Conservation (phyloP, 2,113 vertebrate species). For the Tretioscincus oriximinensis region DNA sequence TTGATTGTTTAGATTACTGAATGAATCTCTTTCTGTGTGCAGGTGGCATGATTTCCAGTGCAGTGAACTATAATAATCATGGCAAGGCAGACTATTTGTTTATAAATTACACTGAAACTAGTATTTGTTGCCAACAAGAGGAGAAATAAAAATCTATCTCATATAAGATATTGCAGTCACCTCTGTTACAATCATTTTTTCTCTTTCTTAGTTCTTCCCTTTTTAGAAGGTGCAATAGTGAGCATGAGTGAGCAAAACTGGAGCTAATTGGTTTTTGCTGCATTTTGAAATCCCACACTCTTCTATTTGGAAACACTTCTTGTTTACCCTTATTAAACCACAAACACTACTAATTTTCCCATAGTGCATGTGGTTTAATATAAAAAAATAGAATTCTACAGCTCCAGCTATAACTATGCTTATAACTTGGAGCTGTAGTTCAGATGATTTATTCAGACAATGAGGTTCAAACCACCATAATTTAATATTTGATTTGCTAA, state of each 20-base stretch:
- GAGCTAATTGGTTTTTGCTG: conserved; percentile 68
- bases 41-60: conserved; percentile 60
- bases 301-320: conserved; percentile 56
- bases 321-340: conserved; percentile 67
- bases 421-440: background rate
- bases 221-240: conserved; percentile 67
- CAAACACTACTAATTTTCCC: conserved; percentile 17
- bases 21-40: conserved; percentile 46
- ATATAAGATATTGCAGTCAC: conserved; percentile 62
- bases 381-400: conserved; percentile 64
- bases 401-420: background rate
- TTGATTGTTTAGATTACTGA: conserved; percentile 61
- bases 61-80: conserved; percentile 52
- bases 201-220: conserved; percentile 40
- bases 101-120: conserved; percentile 62
- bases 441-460: too few species aligned
- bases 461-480: too few species aligned
- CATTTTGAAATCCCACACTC: conserved; percentile 53
- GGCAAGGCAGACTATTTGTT: conserved; percentile 63
- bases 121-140: conserved; percentile 51
- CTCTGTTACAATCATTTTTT: conserved; percentile 66
- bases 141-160: conserved; percentile 58
- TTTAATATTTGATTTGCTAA: too few species aligned
- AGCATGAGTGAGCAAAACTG: conserved; percentile 24
- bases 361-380: too few species aligned